Evolutionary conservation across 2,797 vertebrate genomes (phyloP).

Genomic region (Xenopus petersii): DNA sequence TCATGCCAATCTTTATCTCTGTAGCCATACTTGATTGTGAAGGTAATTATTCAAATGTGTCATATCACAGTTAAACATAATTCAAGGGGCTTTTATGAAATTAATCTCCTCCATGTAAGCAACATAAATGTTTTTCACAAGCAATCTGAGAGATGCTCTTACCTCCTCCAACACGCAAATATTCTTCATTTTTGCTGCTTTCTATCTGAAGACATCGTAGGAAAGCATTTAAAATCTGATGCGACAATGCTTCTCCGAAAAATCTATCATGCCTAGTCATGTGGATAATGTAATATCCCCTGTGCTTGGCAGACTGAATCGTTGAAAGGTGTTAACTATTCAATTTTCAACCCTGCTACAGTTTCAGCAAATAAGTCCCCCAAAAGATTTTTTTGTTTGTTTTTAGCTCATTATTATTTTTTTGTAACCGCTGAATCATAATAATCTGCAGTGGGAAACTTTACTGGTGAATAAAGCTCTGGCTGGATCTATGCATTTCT

Average conservation of each 20-base stretch:
- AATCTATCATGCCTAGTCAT: slow-evolving; percentile 45
- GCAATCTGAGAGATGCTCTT: neutral
- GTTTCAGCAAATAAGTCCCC: slow-evolving; percentile 10
- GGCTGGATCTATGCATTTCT: slow-evolving; percentile 38
- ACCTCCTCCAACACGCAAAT: neutral
- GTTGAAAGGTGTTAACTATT: slow-evolving; percentile 43
- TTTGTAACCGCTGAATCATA: slow-evolving; percentile 30
- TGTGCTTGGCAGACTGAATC: slow-evolving; percentile 41
- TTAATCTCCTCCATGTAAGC: no score
- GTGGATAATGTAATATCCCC: slow-evolving; percentile 45
- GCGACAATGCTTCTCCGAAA: slow-evolving; percentile 34
- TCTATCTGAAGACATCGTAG: slow-evolving; percentile 25
- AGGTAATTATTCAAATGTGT: no score
- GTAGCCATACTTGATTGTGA: no score
- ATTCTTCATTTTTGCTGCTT: neutral
- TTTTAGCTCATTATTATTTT: slow-evolving; percentile 1
- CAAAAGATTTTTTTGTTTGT: neutral
- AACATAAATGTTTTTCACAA: neutral
- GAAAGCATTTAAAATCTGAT: slow-evolving; percentile 42
- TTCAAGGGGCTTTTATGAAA: no score
- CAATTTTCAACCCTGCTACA: slow-evolving; percentile 11
- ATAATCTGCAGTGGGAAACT: slow-evolving; percentile 45
- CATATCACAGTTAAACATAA: no score
- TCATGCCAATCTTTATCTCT: no score
- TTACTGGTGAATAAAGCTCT: slow-evolving; percentile 26